Evolutionary conservation across 92 coral and sea anemone species (phyloP).

Genomic region (Heteractis magnifica): DNA sequence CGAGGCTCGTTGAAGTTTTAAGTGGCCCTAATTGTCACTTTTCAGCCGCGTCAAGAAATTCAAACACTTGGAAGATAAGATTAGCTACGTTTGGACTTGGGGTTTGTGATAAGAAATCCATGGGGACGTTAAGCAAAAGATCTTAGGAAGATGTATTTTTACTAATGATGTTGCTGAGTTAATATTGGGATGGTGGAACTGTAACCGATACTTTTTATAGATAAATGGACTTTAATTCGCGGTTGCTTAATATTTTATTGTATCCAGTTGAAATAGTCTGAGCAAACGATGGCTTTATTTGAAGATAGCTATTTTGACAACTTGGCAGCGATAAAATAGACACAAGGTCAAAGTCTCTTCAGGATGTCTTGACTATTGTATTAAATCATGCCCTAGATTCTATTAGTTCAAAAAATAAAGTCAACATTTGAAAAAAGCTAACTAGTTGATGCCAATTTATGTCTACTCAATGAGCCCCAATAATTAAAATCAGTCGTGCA

Average conservation of each 20-base stretch:
- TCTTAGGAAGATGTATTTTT: too few relatives aligned
- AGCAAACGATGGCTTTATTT: background rate
- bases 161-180: too few relatives aligned
- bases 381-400: background rate
- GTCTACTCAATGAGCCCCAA: background rate
- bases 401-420: background rate
- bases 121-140: too few relatives aligned
- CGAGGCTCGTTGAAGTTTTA: background rate
- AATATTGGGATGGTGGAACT: too few relatives aligned
- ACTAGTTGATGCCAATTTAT: background rate
- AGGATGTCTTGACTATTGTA: background rate
- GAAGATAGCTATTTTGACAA: background rate
- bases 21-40: background rate
- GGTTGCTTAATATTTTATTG: background rate
- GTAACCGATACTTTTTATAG: too few relatives aligned
- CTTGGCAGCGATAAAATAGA: background rate
- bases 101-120: background rate
- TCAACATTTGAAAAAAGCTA: slow-evolving; percentile 3
- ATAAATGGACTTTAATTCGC: background rate
- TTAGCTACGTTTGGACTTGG: background rate
- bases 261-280: background rate
- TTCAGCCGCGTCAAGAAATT: background rate
- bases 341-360: background rate
- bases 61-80: background rate
- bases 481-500: background rate